Conservation (phyloP, 2,888 invertebrate genomes). For the Melanostoma scalare region DNA sequence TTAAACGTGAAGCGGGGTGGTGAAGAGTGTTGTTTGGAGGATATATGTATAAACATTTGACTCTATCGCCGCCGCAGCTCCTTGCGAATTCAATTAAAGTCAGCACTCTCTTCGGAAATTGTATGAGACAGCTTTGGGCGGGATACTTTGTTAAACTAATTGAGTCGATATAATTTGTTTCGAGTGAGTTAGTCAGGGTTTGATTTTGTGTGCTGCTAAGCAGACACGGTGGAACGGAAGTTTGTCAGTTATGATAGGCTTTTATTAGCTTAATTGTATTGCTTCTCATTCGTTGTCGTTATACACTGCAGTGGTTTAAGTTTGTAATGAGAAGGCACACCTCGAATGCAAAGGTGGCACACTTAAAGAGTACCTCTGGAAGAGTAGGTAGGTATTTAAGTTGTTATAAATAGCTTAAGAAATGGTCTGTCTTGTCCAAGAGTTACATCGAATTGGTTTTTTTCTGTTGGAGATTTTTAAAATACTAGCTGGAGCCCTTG, state of each 20-base stretch:
- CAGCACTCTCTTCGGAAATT: constrained; percentile 55
- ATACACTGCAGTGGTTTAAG: too few species aligned
- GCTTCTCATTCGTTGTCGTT: neutral
- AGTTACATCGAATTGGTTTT: too few species aligned
- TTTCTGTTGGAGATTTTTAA: too few species aligned
- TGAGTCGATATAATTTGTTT: constrained; percentile 47
- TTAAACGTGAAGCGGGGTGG: neutral
- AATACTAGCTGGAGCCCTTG: too few species aligned
- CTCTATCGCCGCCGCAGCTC: constrained; percentile 18
- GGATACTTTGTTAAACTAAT: constrained; percentile 48
- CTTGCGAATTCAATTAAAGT: constrained; percentile 60
- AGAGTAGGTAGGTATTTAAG: too few species aligned
- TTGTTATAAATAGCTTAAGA: too few species aligned
- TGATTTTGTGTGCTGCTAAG: neutral
- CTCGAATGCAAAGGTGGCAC: too few species aligned
- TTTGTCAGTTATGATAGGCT: constrained; percentile 50
- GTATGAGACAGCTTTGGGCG: constrained; percentile 53
- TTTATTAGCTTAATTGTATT: constrained; percentile 30
- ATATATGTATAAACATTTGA: constrained; percentile 3
- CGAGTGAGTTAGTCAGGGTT: constrained; percentile 2
- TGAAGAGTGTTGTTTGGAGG: neutral
- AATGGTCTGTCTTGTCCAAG: too few species aligned
- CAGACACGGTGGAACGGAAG: constrained; percentile 47
- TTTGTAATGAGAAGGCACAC: too few species aligned
- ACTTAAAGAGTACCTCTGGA: too few species aligned